Percentiles rank a stretch among this genome's conserved stretches.
Evolutionary conservation across 1,140 invertebrate species (phyloP).

Genomic region (Trichomalopsis sarcophagae): DNA sequence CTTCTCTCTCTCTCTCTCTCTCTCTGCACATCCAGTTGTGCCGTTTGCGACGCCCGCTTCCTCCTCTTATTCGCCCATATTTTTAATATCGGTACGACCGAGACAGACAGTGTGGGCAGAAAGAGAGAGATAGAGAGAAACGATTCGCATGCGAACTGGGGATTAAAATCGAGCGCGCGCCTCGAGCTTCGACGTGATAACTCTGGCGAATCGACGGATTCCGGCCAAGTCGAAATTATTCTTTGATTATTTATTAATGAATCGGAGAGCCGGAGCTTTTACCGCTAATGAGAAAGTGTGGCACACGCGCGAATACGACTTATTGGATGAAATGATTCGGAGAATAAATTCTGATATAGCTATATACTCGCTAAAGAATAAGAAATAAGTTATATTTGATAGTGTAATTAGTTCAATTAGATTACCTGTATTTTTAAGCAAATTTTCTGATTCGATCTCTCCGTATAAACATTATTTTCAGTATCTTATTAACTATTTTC

Average conservation of each 20-base stretch:
- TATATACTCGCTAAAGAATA: no score
- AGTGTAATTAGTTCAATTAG: no score
- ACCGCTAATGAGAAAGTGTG: no score
- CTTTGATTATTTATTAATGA: neutral
- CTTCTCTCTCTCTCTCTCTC: neutral
- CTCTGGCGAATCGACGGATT: neutral
- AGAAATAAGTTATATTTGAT: no score
- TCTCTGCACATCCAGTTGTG: neutral
- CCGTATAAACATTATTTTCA: no score
- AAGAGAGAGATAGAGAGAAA: no score
- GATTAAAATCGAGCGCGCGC: constrained; percentile 9
- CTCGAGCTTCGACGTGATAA: neutral
- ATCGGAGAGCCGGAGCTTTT: neutral
- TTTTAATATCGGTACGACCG: constrained; percentile 32
- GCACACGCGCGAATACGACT: no score
- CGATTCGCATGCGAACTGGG: neutral
- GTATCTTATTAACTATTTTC: no score
- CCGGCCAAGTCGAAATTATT: neutral
- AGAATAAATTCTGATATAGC: no score
- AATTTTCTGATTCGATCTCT: no score
- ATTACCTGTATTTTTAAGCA: no score
- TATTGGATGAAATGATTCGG: no score
- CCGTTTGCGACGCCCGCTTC: neutral
- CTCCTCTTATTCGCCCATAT: neutral
- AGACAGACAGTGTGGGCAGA: neutral